Base-by-base conservation (phyloP, 2,888 invertebrate genomes). In the Sphinx pinastri region DNA sequence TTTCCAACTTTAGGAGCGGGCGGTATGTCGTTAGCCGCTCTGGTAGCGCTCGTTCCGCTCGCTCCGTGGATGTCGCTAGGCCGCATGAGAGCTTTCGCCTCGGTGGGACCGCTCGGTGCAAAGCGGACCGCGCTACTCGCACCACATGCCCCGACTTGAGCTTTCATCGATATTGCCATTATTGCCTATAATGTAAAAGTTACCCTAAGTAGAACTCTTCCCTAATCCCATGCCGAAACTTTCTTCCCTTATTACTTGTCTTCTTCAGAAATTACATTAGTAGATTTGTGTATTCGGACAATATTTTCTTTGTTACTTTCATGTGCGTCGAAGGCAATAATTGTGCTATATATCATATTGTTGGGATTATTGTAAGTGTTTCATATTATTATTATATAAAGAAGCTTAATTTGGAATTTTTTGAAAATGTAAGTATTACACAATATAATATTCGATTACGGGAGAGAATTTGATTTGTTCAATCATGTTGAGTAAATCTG, bases 61-160 rank as follows among this genome's bases (percentile, higher is more conserved):
- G 85, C 84, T 85, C 82, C 82, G 76, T 79, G 79, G 75, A 79
- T 76, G 75, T 79, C 78, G 77, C 80, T 81, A 76, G 82, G 83
- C 86, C 85, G 88, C 88, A 88, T 88, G 89, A 83, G 82, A 88
- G 88, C 88, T 90, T 90, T 87, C 83, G 86, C 85, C 84, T 85
- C 84, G 81, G 84, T 81, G 78, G 76, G 79, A 79, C 79, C 84
- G 82, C 81, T 83, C 79, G 76, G 79, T 82, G 81, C 80, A 81
- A 74, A 79, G 75, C 78, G 74, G 78, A 77, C 78, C 82, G 80
- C 77, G 84, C 84, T 84, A 80, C 83, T 77, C 79, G 81, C 85
- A 84, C 80, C 76, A 73, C 75, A 80, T 77, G 77, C 78, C 80
- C 73, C 81, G 81, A 82, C 77, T 83, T 81, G 83, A 88, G 87